A percentile compares a stretch with the other conserved stretches of the same genome.
phyloP scores from a whole-genome alignment of 2,113 vertebrate species.

The Bujurquina vittata region DNA sequence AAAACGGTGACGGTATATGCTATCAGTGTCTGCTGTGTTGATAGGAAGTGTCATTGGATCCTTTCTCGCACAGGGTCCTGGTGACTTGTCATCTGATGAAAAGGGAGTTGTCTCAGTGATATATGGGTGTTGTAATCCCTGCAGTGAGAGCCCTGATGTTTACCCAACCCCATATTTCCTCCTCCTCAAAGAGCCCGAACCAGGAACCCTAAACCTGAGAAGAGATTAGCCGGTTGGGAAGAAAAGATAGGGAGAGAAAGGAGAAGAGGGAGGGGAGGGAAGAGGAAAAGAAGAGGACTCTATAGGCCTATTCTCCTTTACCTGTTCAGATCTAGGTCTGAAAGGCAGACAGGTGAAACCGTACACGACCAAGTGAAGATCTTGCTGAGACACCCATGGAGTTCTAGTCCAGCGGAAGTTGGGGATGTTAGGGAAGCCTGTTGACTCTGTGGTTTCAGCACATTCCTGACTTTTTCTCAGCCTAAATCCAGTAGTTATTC shows the following conservation, averaged over 20 bases:
- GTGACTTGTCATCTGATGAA: constrained; percentile 80
- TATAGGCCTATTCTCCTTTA: constrained; percentile 71
- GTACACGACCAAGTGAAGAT: constrained; percentile 56
- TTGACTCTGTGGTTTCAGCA: constrained; percentile 29
- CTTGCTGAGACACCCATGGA: constrained; percentile 61
- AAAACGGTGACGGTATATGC: constrained; percentile 67
- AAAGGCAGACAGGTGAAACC: constrained; percentile 76
- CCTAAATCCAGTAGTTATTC: constrained; percentile 15
- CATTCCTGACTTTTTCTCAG: constrained; percentile 31
- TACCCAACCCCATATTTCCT: constrained; percentile 81
- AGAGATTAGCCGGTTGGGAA: constrained; percentile 77
- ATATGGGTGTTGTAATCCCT: constrained; percentile 82
- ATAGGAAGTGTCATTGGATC: constrained; percentile 82
- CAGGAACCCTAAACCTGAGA: constrained; percentile 81
- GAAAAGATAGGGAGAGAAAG: constrained; percentile 69
- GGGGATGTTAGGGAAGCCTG: constrained; percentile 29
- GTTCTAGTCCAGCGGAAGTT: constrained; percentile 52
- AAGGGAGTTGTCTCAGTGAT: constrained; percentile 82
- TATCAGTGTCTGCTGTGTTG: constrained; percentile 66
- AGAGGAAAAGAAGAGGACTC: constrained; percentile 50
- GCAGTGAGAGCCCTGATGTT: constrained; percentile 82
- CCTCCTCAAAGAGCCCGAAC: constrained; percentile 76
- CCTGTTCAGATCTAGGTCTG: constrained; percentile 67
- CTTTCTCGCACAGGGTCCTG: constrained; percentile 63
- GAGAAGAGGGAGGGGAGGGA: constrained; percentile 39